Evolutionary conservation across 2,888 invertebrate species (phyloP).

Genomic region (Hyposoter dolosus): DNA sequence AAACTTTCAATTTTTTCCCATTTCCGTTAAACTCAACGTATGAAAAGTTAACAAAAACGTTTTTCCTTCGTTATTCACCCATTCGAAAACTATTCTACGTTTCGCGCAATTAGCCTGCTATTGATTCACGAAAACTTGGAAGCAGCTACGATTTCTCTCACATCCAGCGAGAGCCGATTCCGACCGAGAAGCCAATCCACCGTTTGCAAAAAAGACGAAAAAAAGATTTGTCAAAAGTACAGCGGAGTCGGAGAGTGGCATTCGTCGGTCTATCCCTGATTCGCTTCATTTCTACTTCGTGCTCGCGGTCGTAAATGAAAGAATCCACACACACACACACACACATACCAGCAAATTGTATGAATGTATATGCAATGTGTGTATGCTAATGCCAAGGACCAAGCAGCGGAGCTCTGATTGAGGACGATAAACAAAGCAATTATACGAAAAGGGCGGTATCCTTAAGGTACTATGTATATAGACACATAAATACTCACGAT

Average conservation of each 20-base stretch:
- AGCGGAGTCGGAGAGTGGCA: constrained; percentile 16
- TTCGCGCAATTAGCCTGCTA: too few relatives aligned
- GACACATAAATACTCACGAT: not conserved
- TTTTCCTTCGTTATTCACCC: not conserved
- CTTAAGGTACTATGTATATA: constrained; percentile 58
- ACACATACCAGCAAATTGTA: constrained; percentile 12
- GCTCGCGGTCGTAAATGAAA: not conserved
- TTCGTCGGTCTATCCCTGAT: constrained; percentile 23
- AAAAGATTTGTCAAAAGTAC: constrained; percentile 38
- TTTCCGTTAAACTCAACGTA: not conserved
- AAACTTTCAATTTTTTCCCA: not conserved
- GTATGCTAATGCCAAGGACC: constrained; percentile 80
- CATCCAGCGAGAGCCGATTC: too few relatives aligned
- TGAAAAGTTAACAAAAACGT: not conserved
- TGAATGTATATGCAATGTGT: constrained; percentile 65
- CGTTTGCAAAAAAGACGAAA: constrained; percentile 4
- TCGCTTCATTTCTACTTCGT: constrained; percentile 41
- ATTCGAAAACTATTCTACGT: not conserved
- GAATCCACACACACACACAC: not conserved
- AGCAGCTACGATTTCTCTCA: not conserved
- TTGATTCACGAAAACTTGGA: too few relatives aligned
- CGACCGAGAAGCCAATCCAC: too few relatives aligned
- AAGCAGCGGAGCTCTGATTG: constrained; percentile 76
- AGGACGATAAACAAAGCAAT: constrained; percentile 84
- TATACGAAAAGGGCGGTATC: constrained; percentile 81